Conservation (phyloP, 1,140 invertebrate genomes). For the Adelges cooleyi region DNA sequence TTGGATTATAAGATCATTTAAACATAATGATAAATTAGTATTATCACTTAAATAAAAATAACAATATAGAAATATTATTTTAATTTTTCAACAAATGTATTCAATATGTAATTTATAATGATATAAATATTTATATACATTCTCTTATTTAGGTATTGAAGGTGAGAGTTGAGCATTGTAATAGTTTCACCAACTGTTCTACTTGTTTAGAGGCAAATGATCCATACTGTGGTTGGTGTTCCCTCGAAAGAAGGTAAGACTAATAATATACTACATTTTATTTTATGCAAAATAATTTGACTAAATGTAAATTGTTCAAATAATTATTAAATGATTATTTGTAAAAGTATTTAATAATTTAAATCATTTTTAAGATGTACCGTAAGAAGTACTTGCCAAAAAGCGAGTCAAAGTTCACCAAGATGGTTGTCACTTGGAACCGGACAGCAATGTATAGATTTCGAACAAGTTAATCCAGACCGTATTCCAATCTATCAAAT, state of each 20-base stretch:
- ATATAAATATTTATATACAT: too few species aligned
- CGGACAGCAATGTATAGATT: conserved; percentile 89
- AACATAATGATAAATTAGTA: too few species aligned
- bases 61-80: too few species aligned
- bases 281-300: neutral
- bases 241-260: conserved; percentile 72
- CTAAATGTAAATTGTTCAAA: neutral
- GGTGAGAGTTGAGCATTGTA: conserved; percentile 84
- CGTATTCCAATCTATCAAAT: conserved; percentile 76
- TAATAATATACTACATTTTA: neutral
- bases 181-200: conserved; percentile 75
- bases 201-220: conserved; percentile 82
- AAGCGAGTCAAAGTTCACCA: conserved; percentile 75
- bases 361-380: conserved; percentile 55
- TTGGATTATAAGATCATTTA: too few species aligned
- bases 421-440: conserved; percentile 84
- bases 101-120: too few species aligned
- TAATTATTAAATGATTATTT: neutral
- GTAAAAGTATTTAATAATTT: neutral
- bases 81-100: too few species aligned
- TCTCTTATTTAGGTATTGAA: conserved; percentile 82
- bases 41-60: too few species aligned
- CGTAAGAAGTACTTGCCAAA: conserved; percentile 73
- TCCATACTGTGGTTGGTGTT: conserved; percentile 98
- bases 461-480: conserved; percentile 82